These are phyloP conservation scores for Erynnis tages DNA, from an alignment of 2,888 invertebrate genomes.

Conservation along the genomic window DNA sequence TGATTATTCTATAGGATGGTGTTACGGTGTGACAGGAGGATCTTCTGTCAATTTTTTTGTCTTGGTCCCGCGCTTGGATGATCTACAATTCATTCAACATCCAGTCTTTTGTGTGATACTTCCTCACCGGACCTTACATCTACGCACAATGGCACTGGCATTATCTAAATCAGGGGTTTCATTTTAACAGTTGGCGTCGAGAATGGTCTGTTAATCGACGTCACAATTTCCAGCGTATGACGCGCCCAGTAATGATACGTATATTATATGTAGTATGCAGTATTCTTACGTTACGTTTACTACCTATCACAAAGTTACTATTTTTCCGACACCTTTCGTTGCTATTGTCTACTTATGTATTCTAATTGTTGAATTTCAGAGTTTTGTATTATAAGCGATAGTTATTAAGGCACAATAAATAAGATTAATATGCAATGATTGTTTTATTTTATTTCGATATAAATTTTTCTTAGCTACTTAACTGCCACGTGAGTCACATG, in stretches of 20 bases:
- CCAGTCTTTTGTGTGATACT: no score
- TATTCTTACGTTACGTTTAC: conserved; percentile 11
- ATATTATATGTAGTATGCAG: neutral
- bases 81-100: no score
- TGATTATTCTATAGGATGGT: no score
- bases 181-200: neutral
- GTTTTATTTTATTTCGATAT: neutral
- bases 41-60: no score
- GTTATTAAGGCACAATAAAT: conserved; percentile 61
- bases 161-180: neutral
- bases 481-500: no score
- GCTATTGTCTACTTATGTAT: conserved; percentile 4
- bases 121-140: no score
- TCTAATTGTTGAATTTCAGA: conserved; percentile 29
- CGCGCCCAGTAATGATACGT: conserved; percentile 12
- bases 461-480: no score
- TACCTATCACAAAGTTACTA: conserved; percentile 17
- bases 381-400: conserved; percentile 40
- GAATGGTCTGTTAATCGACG: conserved; percentile 14
- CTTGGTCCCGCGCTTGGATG: no score
- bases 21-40: no score
- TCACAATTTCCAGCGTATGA: conserved; percentile 1
- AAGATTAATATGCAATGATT: conserved; percentile 35
- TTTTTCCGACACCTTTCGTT: conserved; percentile 22
- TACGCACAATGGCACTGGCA: neutral